Evolutionary conservation across 2,113 vertebrate species (phyloP).

Genomic region (Rhabdornis inornatus): DNA sequence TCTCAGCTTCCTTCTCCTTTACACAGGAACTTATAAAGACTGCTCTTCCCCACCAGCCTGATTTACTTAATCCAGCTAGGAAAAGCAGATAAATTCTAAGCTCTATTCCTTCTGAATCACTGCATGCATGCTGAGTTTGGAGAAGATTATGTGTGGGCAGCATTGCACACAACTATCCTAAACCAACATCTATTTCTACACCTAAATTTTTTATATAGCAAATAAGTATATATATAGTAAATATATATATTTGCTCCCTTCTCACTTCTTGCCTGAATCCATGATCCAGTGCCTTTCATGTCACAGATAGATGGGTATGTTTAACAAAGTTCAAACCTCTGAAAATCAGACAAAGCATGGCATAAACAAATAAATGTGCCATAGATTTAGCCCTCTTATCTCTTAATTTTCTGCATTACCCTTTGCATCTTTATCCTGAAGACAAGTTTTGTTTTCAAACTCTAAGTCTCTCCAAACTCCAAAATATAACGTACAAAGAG

Average conservation of each 20-base stretch:
- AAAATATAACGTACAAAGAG: not conserved
- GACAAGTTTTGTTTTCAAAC: not conserved
- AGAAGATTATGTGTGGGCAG: not conserved
- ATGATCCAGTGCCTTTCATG: not conserved
- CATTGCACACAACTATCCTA: not conserved
- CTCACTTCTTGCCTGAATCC: not conserved
- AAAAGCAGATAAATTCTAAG: not conserved
- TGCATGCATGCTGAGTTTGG: not conserved
- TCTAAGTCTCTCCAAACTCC: too few species aligned
- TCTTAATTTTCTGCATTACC: not conserved
- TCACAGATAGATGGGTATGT: accelerated
- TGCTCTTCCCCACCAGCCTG: not conserved
- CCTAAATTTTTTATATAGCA: not conserved
- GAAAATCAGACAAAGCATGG: not conserved
- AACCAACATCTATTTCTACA: not conserved
- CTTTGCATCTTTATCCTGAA: not conserved
- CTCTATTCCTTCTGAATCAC: not conserved
- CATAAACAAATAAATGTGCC: not conserved
- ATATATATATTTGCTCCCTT: not conserved
- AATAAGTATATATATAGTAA: not conserved
- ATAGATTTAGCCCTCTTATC: not conserved
- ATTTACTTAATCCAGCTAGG: not conserved
- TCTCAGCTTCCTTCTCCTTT: not conserved
- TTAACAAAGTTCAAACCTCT: not conserved
- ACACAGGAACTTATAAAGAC: accelerated